phyloP scores from a whole-genome alignment of 2,797 vertebrate species.

The Molossus molossus region DNA sequence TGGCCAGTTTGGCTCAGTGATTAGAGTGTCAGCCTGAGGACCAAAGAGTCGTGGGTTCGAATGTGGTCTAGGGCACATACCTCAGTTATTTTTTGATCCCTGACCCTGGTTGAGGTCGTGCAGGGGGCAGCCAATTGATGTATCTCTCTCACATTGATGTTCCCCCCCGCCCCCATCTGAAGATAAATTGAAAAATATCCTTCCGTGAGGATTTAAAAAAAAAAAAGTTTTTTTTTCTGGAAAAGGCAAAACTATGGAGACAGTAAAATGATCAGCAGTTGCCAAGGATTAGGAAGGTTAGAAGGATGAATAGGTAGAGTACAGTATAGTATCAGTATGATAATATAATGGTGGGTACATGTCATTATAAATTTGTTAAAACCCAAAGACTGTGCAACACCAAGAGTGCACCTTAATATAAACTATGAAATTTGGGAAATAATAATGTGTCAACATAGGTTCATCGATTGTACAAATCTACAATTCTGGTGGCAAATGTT shows the following conservation, averaged over 20 bases:
- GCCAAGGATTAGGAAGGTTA: neutral
- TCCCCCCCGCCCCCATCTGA: no score
- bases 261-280: neutral
- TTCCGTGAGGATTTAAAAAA: no score
- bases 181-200: no score
- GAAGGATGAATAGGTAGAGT: neutral
- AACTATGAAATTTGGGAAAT: neutral
- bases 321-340: slow-evolving; percentile 25
- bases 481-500: neutral
- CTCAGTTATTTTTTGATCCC: no score
- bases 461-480: neutral
- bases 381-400: neutral
- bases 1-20: no score
- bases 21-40: no score
- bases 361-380: slow-evolving; percentile 3
- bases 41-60: no score
- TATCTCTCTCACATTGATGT: no score
- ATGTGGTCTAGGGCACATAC: no score
- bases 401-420: neutral
- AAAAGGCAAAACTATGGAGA: slow-evolving; percentile 58
- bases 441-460: neutral
- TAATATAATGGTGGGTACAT: neutral
- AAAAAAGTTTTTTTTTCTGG: neutral
- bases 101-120: no score
- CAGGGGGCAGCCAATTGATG: no score